A percentile compares a stretch with the other conserved stretches of the same genome.
These are phyloP conservation scores for Macrobrachium rosenbergii DNA, from an alignment of 1,140 invertebrate species.

Conservation along the genomic window DNA sequence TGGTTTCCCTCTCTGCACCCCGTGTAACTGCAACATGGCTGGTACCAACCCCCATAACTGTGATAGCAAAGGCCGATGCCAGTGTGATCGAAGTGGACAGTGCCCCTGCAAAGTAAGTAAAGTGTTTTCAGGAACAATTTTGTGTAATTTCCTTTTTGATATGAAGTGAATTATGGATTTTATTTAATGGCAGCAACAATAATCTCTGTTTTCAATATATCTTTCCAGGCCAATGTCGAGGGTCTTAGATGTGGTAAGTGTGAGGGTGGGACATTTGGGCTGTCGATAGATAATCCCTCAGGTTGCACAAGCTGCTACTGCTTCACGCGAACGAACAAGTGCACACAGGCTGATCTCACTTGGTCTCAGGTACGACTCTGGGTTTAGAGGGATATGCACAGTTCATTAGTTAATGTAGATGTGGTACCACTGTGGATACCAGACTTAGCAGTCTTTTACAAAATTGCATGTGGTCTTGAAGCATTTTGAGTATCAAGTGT, in stretches of 20 bases:
- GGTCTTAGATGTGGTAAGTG: conserved; percentile 89
- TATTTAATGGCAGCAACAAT: background rate
- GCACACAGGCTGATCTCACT: conserved; percentile 82
- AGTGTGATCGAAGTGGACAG: conserved; percentile 83
- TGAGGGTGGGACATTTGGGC: conserved; percentile 85
- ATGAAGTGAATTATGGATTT: background rate
- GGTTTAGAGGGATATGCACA: conserved; percentile 3
- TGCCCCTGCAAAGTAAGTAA: conserved; percentile 86
- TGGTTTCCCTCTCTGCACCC: conserved; percentile 88
- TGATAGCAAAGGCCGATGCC: conserved; percentile 72
- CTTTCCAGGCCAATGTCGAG: conserved; percentile 78
- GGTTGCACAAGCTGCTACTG: conserved; percentile 93
- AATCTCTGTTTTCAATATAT: conserved; percentile 36
- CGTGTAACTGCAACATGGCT: conserved; percentile 81
- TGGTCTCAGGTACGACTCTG: conserved; percentile 77
- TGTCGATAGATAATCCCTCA: conserved; percentile 77
- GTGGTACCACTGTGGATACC: background rate
- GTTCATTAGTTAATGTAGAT: background rate
- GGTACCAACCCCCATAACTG: conserved; percentile 77
- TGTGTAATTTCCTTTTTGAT: background rate
- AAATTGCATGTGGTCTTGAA: no score
- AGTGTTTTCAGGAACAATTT: background rate
- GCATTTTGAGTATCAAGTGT: no score
- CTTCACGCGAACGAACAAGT: conserved; percentile 84
- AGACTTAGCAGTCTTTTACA: no score